Base-by-base conservation (phyloP, 1,140 invertebrate species). In the Mactra quadrangularis region DNA sequence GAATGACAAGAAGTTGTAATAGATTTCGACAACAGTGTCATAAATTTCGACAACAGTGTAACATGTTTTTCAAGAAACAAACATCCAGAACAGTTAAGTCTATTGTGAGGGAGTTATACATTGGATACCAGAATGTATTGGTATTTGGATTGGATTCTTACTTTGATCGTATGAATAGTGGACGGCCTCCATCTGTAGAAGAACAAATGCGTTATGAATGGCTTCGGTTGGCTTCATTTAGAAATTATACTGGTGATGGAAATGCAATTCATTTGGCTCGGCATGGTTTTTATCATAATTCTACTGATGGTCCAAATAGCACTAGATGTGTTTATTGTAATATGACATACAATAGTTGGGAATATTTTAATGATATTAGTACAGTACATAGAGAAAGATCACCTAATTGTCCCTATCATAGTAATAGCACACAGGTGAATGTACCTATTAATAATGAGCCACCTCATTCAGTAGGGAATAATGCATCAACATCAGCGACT, bases 141-240 rank as follows among this genome's bases (percentile, higher is more conserved):
- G 74, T 64, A 1, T 64, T 25, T 76, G 55, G 55, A 0, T 35
- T 76, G 31, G 57, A n/a, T 13, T 47, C 57, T 47, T 62, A 45
- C 29, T 62, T 60, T 64, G 45, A 75, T 29, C 35, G 71, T 38
- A 7, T 75, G 6, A 25, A 22, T n/a, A 75, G 38, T 62, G 59
- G 59, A 15, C 1, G 9, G 33, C 57, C 59, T 27, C 38, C 38
- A 31, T 27, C 74, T 29, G 15, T 13, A 19, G 35, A 33, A 62
- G 55, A 62, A 45, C n/a, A 41, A 15, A 60, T 62, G 55, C 57
- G 59, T 29, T 76, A 60, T 76, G 74, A 76, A 64, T 76, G 74
- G 74, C 41, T 62, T 4, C 59, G 74, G 38, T 45, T 76, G 6
- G 41, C 41, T 0, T 27, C 74, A 9, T 76, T 76, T 35, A n/a